Evolutionary conservation across 2,797 vertebrate species (phyloP).

Genomic region (Lagodon rhomboides): DNA sequence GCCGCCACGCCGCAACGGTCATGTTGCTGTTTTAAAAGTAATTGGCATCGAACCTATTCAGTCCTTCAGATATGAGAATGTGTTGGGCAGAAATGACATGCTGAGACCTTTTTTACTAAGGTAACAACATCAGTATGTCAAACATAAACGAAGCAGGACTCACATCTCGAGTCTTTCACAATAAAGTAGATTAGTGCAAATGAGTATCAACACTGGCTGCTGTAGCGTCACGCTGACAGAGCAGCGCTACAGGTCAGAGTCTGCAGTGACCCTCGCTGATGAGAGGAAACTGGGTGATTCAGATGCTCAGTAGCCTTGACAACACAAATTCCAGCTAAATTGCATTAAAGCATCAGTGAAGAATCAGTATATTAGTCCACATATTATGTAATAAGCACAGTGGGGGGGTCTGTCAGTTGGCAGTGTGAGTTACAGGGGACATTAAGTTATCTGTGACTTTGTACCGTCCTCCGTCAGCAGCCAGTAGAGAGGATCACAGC

Average conservation of each 20-base stretch:
- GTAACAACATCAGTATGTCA: no score
- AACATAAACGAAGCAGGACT: not conserved
- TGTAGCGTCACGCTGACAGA: no score
- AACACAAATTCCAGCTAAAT: not conserved
- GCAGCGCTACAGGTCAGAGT: not conserved
- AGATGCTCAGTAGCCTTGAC: not conserved
- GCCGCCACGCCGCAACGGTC: no score
- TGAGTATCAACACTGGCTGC: no score
- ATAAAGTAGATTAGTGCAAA: not conserved
- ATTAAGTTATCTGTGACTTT: constrained; percentile 51
- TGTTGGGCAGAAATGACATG: not conserved
- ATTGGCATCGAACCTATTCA: no score
- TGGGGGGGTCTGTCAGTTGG: not conserved
- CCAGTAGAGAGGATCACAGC: constrained; percentile 25
- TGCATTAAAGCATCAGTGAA: not conserved
- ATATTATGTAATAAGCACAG: not conserved
- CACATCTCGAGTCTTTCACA: no score
- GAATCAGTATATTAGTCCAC: not conserved
- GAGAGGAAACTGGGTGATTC: not conserved
- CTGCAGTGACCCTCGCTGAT: not conserved
- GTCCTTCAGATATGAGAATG: no score
- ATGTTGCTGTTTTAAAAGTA: no score
- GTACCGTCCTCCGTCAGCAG: constrained; percentile 33
- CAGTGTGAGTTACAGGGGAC: constrained; percentile 1
- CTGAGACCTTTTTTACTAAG: not conserved